Percentiles rank a stretch among this genome's conserved stretches.
Evolutionary conservation across 2,888 invertebrate genomes (phyloP).

Genomic region (Endotricha flammealis): DNA sequence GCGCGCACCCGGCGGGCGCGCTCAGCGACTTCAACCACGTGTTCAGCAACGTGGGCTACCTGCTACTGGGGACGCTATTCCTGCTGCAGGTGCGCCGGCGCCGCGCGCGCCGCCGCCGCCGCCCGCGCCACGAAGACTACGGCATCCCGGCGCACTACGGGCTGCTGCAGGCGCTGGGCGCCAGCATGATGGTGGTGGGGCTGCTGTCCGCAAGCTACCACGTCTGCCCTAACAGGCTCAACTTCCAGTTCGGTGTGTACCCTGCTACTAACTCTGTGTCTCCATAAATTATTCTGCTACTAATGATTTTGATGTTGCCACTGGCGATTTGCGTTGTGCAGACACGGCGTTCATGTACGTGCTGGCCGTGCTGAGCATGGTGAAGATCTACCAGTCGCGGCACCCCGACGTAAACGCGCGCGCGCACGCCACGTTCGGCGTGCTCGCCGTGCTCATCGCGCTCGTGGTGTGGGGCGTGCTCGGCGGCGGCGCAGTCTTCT

Average conservation of each 20-base stretch:
- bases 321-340: slow-evolving; percentile 56
- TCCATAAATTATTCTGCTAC: not conserved
- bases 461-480: slow-evolving; percentile 85
- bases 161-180: slow-evolving; percentile 90
- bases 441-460: slow-evolving; percentile 86
- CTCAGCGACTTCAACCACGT: slow-evolving; percentile 93
- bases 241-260: slow-evolving; percentile 92
- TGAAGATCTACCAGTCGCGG: slow-evolving; percentile 92
- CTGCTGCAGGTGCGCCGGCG: slow-evolving; percentile 80
- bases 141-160: slow-evolving; percentile 92
- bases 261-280: not conserved
- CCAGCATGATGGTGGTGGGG: slow-evolving; percentile 92
- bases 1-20: slow-evolving; percentile 86
- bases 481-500: slow-evolving; percentile 82
- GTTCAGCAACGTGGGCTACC: slow-evolving; percentile 90
- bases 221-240: slow-evolving; percentile 91
- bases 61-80: slow-evolving; percentile 88
- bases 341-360: slow-evolving; percentile 97
- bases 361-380: slow-evolving; percentile 90
- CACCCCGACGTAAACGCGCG: slow-evolving; percentile 94
- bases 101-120: slow-evolving; percentile 29
- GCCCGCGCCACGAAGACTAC: slow-evolving; percentile 67
- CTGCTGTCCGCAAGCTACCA: slow-evolving; percentile 92
- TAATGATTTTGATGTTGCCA: not conserved
- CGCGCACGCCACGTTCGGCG: slow-evolving; percentile 87